These are phyloP conservation scores for Antennarius maculatus DNA, from an alignment of 2,797 vertebrate species.

Conservation along the genomic window DNA sequence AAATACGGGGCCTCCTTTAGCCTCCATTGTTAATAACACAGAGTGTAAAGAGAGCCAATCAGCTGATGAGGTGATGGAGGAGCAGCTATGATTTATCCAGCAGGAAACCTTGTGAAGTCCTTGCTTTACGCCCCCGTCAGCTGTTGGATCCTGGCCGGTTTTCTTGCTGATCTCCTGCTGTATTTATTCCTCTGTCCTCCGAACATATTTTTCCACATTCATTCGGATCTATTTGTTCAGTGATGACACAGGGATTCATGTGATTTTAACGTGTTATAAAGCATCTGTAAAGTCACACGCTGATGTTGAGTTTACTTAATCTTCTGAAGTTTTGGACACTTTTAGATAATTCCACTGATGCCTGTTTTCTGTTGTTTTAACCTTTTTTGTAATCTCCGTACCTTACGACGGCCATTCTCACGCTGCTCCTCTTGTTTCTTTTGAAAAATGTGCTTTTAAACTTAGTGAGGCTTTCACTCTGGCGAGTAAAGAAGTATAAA, in stretches of 20 bases:
- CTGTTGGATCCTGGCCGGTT: constrained; percentile 26
- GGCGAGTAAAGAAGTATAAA: neutral
- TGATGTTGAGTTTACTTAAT: too few species aligned
- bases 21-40: constrained; percentile 19
- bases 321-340: too few species aligned
- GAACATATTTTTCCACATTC: neutral
- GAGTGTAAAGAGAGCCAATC: constrained; percentile 46
- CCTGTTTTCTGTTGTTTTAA: neutral
- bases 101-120: constrained; percentile 26
- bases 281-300: too few species aligned
- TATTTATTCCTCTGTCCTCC: too few species aligned
- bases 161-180: neutral
- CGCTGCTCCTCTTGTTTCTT: neutral
- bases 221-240: too few species aligned
- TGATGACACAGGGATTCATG: too few species aligned
- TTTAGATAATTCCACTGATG: too few species aligned
- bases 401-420: too few species aligned
- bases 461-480: neutral
- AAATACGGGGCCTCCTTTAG: constrained; percentile 3
- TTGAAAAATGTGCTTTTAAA: neutral
- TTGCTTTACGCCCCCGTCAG: constrained; percentile 35
- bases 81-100: constrained; percentile 41
- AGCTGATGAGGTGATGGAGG: constrained; percentile 58
- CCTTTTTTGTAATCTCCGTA: neutral
- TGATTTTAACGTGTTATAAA: too few species aligned